Conservation (phyloP, 2,113 vertebrate species). For the Acanthisitta chloris region DNA sequence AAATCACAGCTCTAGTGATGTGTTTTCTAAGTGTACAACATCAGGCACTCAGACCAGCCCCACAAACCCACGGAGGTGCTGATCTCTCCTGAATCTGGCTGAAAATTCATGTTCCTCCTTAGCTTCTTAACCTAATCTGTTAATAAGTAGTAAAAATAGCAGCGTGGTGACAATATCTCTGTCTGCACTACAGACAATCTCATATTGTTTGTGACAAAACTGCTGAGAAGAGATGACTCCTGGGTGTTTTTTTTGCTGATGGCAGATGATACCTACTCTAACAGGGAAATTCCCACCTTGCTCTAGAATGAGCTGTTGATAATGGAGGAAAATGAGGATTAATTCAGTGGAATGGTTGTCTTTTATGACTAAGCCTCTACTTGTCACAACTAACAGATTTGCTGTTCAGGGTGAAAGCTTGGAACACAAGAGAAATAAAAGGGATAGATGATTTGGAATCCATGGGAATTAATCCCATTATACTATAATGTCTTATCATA, state of each 20-base stretch:
- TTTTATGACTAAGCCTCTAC: conserved; percentile 23
- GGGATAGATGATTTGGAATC: conserved; percentile 22
- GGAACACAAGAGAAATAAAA: conserved; percentile 18
- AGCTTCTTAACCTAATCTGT: not conserved
- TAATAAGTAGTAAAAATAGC: not conserved
- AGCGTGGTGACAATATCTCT: not conserved
- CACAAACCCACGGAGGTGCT: not conserved
- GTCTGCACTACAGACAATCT: not conserved
- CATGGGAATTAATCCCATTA: conserved; percentile 12
- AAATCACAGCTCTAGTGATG: accelerated
- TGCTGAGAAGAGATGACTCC: not conserved
- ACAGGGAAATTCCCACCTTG: not conserved
- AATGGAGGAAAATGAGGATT: conserved; percentile 8
- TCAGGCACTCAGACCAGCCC: not conserved
- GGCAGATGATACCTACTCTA: not conserved
- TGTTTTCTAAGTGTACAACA: accelerated
- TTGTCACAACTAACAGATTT: conserved; percentile 13
- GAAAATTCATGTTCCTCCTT: not conserved
- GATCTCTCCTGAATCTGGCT: not conserved
- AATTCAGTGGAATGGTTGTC: not conserved
- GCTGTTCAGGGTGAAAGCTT: conserved; percentile 16
- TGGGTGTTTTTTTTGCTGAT: not conserved
- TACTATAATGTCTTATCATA: conserved; percentile 19
- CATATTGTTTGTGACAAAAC: not conserved
- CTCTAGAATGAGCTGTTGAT: not conserved